Conservation (phyloP, 2,113 vertebrate species). For the Grus americana region DNA sequence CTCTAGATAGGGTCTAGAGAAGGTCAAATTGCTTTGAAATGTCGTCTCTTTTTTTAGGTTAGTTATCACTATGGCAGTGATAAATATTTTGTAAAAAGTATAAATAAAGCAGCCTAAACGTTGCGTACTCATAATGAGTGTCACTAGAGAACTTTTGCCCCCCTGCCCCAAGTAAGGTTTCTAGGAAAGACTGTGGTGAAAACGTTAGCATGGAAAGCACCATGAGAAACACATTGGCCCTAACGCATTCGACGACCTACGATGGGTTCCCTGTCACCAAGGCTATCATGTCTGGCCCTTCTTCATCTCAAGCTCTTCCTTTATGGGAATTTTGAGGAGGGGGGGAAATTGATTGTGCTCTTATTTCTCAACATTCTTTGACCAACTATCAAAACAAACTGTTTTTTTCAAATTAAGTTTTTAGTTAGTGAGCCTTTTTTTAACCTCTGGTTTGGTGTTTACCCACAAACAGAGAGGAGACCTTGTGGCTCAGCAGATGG, state of each 20-base stretch:
- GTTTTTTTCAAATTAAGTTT: background rate
- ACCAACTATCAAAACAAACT: background rate
- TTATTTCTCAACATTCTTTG: background rate
- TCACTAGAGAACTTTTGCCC: background rate
- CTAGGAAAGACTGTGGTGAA: conserved; percentile 17
- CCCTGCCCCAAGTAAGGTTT: background rate
- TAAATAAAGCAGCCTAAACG: conserved; percentile 52
- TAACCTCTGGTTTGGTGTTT: background rate
- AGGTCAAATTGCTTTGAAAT: conserved; percentile 57
- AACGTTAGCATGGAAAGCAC: background rate
- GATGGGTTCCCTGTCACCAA: background rate
- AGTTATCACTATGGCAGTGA: conserved; percentile 65
- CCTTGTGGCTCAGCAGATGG: background rate
- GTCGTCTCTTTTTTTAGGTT: conserved; percentile 43
- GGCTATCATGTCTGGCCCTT: background rate
- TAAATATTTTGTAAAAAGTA: conserved; percentile 66
- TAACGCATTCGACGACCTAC: accelerated
- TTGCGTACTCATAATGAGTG: background rate
- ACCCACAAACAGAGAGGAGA: background rate
- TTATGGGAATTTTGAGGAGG: background rate
- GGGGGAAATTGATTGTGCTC: background rate
- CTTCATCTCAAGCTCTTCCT: background rate
- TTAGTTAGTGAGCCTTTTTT: background rate
- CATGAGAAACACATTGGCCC: background rate
- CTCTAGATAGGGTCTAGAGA: conserved; percentile 22